phyloP scores from a whole-genome alignment of 2,888 invertebrate species.

The Drosophila meridiana region DNA sequence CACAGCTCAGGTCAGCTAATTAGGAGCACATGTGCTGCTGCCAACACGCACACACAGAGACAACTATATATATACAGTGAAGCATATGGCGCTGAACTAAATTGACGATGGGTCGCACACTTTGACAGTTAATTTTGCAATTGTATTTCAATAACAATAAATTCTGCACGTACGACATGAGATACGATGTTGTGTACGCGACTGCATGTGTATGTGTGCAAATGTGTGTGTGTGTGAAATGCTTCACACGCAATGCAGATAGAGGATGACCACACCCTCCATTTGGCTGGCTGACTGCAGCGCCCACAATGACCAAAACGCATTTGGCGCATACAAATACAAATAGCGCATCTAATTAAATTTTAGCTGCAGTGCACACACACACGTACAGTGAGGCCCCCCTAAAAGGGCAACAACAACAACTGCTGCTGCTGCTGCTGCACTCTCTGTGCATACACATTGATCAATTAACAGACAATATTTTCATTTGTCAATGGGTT shows the following conservation, averaged over 20 bases:
- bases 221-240: constrained; percentile 20
- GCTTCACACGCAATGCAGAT: constrained; percentile 51
- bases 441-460: constrained; percentile 80
- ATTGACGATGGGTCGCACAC: constrained; percentile 75
- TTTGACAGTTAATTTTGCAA: constrained; percentile 84
- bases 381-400: constrained; percentile 20
- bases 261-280: constrained; percentile 46
- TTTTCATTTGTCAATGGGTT: constrained; percentile 85
- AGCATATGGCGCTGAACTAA: constrained; percentile 69
- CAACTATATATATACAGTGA: not conserved
- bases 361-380: constrained; percentile 67
- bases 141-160: constrained; percentile 84
- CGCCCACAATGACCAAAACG: constrained; percentile 30
- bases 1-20: constrained; percentile 51
- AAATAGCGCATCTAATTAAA: constrained; percentile 82
- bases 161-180: constrained; percentile 77
- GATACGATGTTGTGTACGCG: constrained; percentile 57
- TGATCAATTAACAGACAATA: constrained; percentile 85
- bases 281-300: not conserved
- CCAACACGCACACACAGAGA: constrained; percentile 5
- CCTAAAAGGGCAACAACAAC: constrained; percentile 35
- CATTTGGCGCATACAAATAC: constrained; percentile 65
- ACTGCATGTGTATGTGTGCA: constrained; percentile 19
- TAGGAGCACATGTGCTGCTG: constrained; percentile 49
- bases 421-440: constrained; percentile 13